Base-by-base conservation (phyloP, 2,888 invertebrate genomes). In the Fabriciana adippe region DNA sequence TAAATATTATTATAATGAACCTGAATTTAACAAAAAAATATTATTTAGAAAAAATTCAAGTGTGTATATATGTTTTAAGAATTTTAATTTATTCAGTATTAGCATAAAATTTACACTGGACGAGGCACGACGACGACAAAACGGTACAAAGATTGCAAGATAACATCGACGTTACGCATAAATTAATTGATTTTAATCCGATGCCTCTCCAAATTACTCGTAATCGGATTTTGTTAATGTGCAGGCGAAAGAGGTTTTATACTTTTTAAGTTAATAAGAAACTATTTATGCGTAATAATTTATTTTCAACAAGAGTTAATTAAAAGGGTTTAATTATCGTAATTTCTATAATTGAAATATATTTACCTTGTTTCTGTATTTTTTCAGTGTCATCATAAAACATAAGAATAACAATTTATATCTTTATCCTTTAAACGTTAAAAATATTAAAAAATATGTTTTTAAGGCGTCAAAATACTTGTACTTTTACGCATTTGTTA, bases 181-280 rank as follows among this genome's bases (percentile, higher is more conserved):
- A 86, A 87, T 88, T 87, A 83, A 82, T 86, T 85, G 88, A 87
- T 85, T 87, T 82, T 78, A 83, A 86, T 84, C 84, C 78, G 76
- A 74, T 73, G 71, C 74, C 69, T 73, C 73, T 74, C 73, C 75
- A 75, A 78, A 77, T 76, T 76, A 73, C 73, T 72, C 70, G 75
- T 73, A 76, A 74, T 74, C 70, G 72, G 67, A 69, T 74, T 68
- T 57, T 64, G 67, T 63, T 71, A 62, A 69, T 65, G 62, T 67
- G 64, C 64, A 69, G 62, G 54, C 55, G 35, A 56, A 65, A 65
- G 62, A 65, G 66, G 64, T 71, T 66, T 72, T 71, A 59, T 72
- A 68, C 68, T 64, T 56, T 67, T 67, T 45, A 57, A 59, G 59
- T 31, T 48, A 59, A 59, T 59, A 59, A 59, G 59, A 48, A 47